Percentiles rank a stretch among this genome's conserved stretches.
phyloP scores from a whole-genome alignment of 1,140 invertebrate genomes.

The Drosophila kohkoa region DNA sequence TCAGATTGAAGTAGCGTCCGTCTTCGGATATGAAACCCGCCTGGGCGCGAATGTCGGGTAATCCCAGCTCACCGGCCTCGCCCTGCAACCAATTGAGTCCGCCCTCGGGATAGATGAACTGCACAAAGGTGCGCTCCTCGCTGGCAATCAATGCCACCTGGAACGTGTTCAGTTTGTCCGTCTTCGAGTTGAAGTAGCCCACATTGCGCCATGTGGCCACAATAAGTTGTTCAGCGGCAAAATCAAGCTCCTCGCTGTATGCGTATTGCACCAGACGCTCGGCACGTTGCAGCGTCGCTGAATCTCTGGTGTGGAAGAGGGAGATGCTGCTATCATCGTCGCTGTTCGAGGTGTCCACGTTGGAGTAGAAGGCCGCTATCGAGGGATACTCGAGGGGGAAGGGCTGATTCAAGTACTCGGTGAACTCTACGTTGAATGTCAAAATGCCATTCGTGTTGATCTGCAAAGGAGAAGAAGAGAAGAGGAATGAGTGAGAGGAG shows the following conservation, averaged over 20 bases:
- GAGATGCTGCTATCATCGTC: constrained; percentile 88
- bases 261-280: constrained; percentile 88
- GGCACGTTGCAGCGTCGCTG: constrained; percentile 88
- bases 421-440: constrained; percentile 95
- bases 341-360: constrained; percentile 92
- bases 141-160: constrained; percentile 91
- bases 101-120: constrained; percentile 94
- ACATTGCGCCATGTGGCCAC: constrained; percentile 91
- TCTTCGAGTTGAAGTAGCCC: constrained; percentile 85
- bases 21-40: constrained; percentile 95
- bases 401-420: constrained; percentile 93
- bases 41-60: constrained; percentile 95
- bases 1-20: constrained; percentile 89
- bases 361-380: constrained; percentile 95
- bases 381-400: constrained; percentile 96
- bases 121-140: constrained; percentile 92
- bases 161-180: constrained; percentile 87
- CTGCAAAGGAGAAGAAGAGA: constrained; percentile 86
- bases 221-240: constrained; percentile 86
- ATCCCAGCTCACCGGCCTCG: constrained; percentile 87
- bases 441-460: constrained; percentile 96
- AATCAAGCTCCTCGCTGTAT: constrained; percentile 89
- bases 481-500: background rate
- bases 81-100: constrained; percentile 97
- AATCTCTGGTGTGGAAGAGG: constrained; percentile 91